Conservation (phyloP, 2,888 invertebrate genomes). For the Lacanobia wlatinum region DNA sequence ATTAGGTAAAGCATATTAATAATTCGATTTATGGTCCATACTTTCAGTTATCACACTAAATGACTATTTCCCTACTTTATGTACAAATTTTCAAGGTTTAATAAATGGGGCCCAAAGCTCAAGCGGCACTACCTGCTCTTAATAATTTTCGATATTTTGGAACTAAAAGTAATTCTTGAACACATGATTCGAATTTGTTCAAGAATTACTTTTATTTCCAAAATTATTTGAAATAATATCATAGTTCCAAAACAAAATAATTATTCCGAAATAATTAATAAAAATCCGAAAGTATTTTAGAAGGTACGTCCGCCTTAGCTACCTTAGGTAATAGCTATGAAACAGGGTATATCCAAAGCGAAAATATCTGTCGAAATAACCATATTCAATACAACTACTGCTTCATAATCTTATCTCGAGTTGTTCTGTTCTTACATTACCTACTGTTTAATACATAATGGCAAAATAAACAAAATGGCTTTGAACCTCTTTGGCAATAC, state of each 20-base stretch:
- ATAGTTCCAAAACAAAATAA: background rate
- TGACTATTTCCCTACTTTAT: slow-evolving; percentile 57
- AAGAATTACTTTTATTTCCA: background rate
- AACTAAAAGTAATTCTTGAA: too few species aligned
- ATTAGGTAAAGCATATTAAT: slow-evolving; percentile 49
- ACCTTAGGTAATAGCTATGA: background rate
- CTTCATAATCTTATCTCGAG: background rate
- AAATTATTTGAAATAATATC: slow-evolving; percentile 1
- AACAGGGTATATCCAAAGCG: slow-evolving; percentile 3
- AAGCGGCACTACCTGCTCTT: slow-evolving; percentile 7
- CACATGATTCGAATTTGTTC: too few species aligned
- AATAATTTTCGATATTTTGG: slow-evolving; percentile 3
- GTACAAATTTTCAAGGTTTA: slow-evolving; percentile 22
- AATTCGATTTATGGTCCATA: slow-evolving; percentile 69
- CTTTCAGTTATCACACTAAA: slow-evolving; percentile 65
- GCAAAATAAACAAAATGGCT: slow-evolving; percentile 43
- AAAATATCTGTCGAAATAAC: slow-evolving; percentile 9
- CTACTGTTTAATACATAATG: slow-evolving; percentile 23
- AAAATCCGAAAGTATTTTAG: background rate
- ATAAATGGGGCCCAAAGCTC: slow-evolving; percentile 22
- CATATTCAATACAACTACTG: background rate
- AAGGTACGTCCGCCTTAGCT: background rate
- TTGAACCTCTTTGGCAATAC: slow-evolving; percentile 52
- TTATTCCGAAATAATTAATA: background rate
- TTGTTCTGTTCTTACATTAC: slow-evolving; percentile 2